phyloP scores from a whole-genome alignment of 2,888 invertebrate genomes.

The Drosophila paranaensis region DNA sequence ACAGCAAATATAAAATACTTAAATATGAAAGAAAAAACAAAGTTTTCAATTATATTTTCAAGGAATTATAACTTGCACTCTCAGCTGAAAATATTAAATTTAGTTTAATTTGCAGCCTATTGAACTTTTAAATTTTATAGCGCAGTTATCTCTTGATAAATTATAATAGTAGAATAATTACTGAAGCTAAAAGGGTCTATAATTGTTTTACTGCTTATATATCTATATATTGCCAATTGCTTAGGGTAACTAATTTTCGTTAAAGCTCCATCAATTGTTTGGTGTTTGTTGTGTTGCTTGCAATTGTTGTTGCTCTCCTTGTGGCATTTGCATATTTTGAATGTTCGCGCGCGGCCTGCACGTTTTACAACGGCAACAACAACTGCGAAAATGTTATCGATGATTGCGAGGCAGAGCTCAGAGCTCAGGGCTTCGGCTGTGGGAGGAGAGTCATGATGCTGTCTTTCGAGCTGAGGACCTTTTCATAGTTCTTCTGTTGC shows the following conservation, averaged over 20 bases:
- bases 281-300: neutral
- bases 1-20: no score
- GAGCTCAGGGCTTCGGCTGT: slow-evolving; percentile 22
- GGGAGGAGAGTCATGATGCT: slow-evolving; percentile 44
- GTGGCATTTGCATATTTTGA: slow-evolving; percentile 77
- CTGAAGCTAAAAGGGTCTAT: no score
- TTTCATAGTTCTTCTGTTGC: slow-evolving; percentile 61
- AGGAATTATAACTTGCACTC: no score
- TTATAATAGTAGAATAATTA: no score
- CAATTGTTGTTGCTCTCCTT: slow-evolving; percentile 45
- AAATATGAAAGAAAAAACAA: no score
- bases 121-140: no score
- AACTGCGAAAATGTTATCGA: slow-evolving; percentile 72
- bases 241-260: slow-evolving; percentile 8
- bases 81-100: no score
- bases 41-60: no score
- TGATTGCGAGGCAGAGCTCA: slow-evolving; percentile 54
- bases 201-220: no score
- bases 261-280: neutral
- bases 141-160: no score
- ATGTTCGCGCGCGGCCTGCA: slow-evolving; percentile 73
- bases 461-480: slow-evolving; percentile 52
- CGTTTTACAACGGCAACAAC: slow-evolving; percentile 70
- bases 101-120: no score
- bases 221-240: no score